Base-by-base conservation (phyloP, 2,888 invertebrate genomes). In the Acanthosepion pharaonis region DNA sequence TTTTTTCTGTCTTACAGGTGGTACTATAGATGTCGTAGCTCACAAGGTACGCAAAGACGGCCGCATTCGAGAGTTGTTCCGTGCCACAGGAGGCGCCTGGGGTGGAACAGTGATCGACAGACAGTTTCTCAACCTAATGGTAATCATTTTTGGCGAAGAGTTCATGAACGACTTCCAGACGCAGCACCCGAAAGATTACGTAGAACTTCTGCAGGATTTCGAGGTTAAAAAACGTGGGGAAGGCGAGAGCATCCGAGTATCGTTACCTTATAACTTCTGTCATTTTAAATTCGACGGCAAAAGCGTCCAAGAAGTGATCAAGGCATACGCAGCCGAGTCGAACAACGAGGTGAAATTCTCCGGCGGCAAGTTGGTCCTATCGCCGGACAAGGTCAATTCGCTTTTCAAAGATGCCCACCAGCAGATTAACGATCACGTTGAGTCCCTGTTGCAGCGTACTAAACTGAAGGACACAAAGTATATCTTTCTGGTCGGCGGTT, bases 31-130 rank as follows among this genome's bases (percentile, higher is more conserved):
- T 93, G 96, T 96, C n/a, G 96, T 96, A 33, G 96, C 96, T 5
- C 97, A 97, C 96, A 96, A 97, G 95, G 96, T 97, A 18, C 95
- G 96, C 5, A 96, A 96, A 95, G 96, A 96, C 94, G 96, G 96
- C 0, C 95, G 96, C 11, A 96, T 97, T 55, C 95, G 96, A 78
- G 97, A 97, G 94, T 94, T 97, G 92, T 96, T 96, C 95, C 96
- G 96, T 25, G 97, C 97, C n/a, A 97, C 96, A 18, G 97, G 97
- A 20, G 97, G 97, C 0, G 97, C 96, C 8, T 97, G 97, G 97
- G 97, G 96, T 15, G 97, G 96, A 4, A 96, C 96, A 42, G 96
- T 97, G 91, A 96, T 97, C 20, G 96, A 96, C 95, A 95, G 95
- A 48, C 96, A 96, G 95, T 97, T 97, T 94, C 95, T 96, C 64